A percentile compares a stretch with the other conserved stretches of the same genome.
Evolutionary conservation across 2,888 invertebrate species (phyloP).

Genomic region (Bugulina stolonifera): DNA sequence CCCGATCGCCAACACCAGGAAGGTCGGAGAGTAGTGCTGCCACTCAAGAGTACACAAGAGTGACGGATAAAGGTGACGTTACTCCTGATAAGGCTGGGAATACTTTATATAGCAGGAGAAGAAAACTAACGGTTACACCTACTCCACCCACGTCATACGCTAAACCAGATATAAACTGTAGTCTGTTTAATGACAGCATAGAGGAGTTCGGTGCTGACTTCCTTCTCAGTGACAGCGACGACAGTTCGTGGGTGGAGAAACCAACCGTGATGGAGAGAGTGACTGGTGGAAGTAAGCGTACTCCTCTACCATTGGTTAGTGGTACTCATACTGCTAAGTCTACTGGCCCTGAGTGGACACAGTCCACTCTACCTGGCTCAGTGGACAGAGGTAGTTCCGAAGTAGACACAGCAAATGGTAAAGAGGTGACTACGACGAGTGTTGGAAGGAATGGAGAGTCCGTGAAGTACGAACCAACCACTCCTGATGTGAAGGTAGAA

Average conservation of each 20-base stretch:
- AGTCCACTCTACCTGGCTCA: not conserved
- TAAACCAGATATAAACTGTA: not conserved
- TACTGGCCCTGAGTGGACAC: not conserved
- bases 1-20: not conserved
- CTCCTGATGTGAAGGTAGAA: not conserved
- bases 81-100: not conserved
- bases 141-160: not conserved
- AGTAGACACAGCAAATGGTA: not conserved
- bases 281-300: not conserved
- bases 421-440: too few relatives aligned
- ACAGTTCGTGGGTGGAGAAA: not conserved
- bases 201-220: constrained; percentile 12
- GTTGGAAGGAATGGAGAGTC: too few relatives aligned
- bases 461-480: not conserved
- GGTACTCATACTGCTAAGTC: not conserved
- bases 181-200: constrained; percentile 5
- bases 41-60: not conserved
- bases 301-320: not conserved
- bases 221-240: constrained; percentile 14
- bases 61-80: not conserved
- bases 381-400: not conserved
- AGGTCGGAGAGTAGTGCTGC: too few relatives aligned
- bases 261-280: not conserved
- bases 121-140: not conserved
- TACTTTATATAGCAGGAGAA: not conserved